phyloP scores from a whole-genome alignment of 2,113 vertebrate genomes.

The Pangasianodon hypophthalmus region DNA sequence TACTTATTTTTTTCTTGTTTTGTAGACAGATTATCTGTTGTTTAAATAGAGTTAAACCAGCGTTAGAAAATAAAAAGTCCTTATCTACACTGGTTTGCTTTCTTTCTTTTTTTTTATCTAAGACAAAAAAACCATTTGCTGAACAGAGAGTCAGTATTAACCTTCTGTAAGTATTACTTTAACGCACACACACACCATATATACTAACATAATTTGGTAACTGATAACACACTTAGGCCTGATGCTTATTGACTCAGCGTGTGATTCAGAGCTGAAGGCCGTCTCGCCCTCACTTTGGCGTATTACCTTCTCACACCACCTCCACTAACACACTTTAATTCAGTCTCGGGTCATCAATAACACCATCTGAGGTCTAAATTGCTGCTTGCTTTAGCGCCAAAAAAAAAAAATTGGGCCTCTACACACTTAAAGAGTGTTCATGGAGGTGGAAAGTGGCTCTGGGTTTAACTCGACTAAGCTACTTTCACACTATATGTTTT shows the following conservation, averaged over 20 bases:
- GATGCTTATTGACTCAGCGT: slow-evolving; percentile 53
- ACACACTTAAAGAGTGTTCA: background rate
- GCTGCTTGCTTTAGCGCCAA: slow-evolving; percentile 25
- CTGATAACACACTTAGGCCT: slow-evolving; percentile 48
- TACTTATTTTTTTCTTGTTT: background rate
- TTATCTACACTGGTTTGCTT: background rate
- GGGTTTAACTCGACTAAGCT: background rate
- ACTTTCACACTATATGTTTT: background rate
- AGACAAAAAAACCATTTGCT: background rate
- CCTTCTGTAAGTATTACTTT: background rate
- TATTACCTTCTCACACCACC: slow-evolving; percentile 43
- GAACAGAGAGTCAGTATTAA: background rate
- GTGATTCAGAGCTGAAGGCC: slow-evolving; percentile 34
- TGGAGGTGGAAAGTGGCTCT: background rate
- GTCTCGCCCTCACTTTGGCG: slow-evolving; percentile 35
- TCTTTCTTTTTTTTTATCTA: background rate
- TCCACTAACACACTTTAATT: slow-evolving; percentile 47
- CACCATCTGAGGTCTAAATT: slow-evolving; percentile 34
- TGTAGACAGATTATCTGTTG: background rate
- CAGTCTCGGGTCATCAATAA: slow-evolving; percentile 41
- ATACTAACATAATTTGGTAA: slow-evolving; percentile 34
- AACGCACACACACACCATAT: background rate
- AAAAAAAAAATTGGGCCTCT: background rate
- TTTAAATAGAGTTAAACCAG: background rate
- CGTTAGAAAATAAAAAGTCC: background rate